Evolutionary conservation across 2,888 invertebrate genomes (phyloP), one percentile per base, ranked within the genome.

Genomic region (Sipha maydis): DNA sequence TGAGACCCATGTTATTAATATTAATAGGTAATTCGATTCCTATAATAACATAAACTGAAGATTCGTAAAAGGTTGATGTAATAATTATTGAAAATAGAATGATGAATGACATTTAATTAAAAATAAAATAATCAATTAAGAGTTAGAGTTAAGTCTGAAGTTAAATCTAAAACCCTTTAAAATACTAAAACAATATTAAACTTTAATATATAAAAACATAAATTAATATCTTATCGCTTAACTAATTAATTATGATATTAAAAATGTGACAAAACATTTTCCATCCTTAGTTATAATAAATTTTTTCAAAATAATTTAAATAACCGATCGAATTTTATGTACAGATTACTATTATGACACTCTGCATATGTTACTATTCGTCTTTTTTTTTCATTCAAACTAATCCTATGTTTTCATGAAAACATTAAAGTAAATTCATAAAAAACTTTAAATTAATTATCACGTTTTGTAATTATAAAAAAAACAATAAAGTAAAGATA

Each of bases 381-480:
- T 11, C 9, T 48, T 48, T 34, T 48, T 61, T n/a, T 79, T 61
- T 8, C 0, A 61, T 21, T 8, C 38, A 67, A 80, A 82, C 69
- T 41, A 31, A 82, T 71, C 21, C 69, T 11, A 54, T 3, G 19
- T 54, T 83, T 73, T 54, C 19, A 25, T 83, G 25, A 48, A 83
- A 48, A 31, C 17, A 28, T 34, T 54, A 14, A 31, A 71, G n/a
- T 17, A 14, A n/a, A 73, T 73, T 48, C 31, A 83, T 34, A 73
- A n/a, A 17, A 83, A 0, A 61, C 9, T 17, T 54, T 17, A 71
- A 54, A 25, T 54, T 71, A 11, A 83, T 71, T 41, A 76, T 76
- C 28, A 54, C 73, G 73, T 83, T 83, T 73, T 56, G 25, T 83
- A 73, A 9, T 34, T n/a, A 73, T 34, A 48, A 54, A 17, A 56